A percentile compares a stretch with the other conserved stretches of the same genome.
These are phyloP conservation scores for Chymomyza costata DNA, from an alignment of 1,140 invertebrate species.

Conservation along the genomic window DNA sequence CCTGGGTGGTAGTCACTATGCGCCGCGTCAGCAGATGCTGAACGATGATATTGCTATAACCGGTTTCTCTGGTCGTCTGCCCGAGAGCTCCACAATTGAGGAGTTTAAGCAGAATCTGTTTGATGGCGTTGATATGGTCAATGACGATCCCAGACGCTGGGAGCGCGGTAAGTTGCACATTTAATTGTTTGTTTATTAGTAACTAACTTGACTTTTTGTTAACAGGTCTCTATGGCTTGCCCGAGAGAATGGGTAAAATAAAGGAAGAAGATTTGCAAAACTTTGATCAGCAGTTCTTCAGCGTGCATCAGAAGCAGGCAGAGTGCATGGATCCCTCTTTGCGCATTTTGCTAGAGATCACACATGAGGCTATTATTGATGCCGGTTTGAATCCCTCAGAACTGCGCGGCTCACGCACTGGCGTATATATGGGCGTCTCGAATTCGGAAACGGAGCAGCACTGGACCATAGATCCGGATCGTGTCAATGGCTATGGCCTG, in stretches of 20 bases:
- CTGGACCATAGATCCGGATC: slow-evolving; percentile 84
- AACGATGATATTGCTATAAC: slow-evolving; percentile 90
- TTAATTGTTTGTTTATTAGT: background rate
- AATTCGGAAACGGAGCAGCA: slow-evolving; percentile 90
- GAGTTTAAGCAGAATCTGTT: slow-evolving; percentile 93
- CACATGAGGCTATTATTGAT: slow-evolving; percentile 96
- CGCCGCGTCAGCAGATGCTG: slow-evolving; percentile 39
- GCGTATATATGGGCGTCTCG: slow-evolving; percentile 93
- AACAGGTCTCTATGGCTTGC: slow-evolving; percentile 84
- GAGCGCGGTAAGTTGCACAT: slow-evolving; percentile 75
- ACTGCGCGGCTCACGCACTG: slow-evolving; percentile 89
- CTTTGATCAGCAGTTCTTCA: slow-evolving; percentile 96
- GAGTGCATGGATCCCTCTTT: slow-evolving; percentile 97
- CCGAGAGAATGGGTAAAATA: slow-evolving; percentile 90
- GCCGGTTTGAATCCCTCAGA: slow-evolving; percentile 90
- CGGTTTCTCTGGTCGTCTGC: slow-evolving; percentile 92
- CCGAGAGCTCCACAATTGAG: slow-evolving; percentile 90
- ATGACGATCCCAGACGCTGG: slow-evolving; percentile 90
- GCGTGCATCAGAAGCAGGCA: slow-evolving; percentile 94
- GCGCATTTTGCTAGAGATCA: slow-evolving; percentile 92
- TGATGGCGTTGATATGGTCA: slow-evolving; percentile 91
- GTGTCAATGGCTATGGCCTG: slow-evolving; percentile 92
- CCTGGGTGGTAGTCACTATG: slow-evolving; percentile 60
- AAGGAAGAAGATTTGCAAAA: slow-evolving; percentile 91
- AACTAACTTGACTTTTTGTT: slow-evolving; percentile 21